Evolutionary conservation across 2,888 invertebrate genomes (phyloP).

Genomic region (Nomada ruficornis): DNA sequence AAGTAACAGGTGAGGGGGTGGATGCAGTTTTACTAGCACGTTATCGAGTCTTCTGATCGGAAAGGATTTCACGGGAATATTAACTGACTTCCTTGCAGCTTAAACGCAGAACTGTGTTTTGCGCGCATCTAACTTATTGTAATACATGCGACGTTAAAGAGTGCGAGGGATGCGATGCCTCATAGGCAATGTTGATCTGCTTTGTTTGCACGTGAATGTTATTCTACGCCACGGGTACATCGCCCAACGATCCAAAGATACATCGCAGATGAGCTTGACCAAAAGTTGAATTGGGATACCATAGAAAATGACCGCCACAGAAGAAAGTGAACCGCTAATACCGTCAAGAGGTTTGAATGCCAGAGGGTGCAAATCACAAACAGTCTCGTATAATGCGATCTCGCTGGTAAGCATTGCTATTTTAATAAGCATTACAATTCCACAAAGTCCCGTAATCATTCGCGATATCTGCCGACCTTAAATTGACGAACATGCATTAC

Average conservation of each 20-base stretch:
- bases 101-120: not conserved
- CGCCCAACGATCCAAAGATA: not conserved
- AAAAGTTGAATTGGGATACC: not conserved
- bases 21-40: too few relatives aligned
- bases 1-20: too few relatives aligned
- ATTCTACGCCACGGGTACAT: not conserved
- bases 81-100: not conserved
- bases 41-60: too few relatives aligned
- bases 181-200: not conserved
- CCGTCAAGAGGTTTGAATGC: conserved; percentile 53
- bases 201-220: too few relatives aligned
- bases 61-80: not conserved
- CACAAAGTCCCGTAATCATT: too few relatives aligned
- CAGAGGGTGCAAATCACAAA: conserved; percentile 56
- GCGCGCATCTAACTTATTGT: too few relatives aligned
- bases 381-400: conserved; percentile 73
- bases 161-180: not conserved
- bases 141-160: too few relatives aligned
- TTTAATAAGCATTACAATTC: too few relatives aligned
- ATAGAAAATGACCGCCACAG: conserved; percentile 74
- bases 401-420: conserved; percentile 70
- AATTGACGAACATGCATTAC: too few relatives aligned
- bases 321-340: conserved; percentile 77
- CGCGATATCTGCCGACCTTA: too few relatives aligned
- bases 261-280: not conserved